Evolutionary conservation across 2,113 vertebrate genomes (phyloP), one percentile per base, ranked within the genome.

Genomic region (Corvus moneduloides): DNA sequence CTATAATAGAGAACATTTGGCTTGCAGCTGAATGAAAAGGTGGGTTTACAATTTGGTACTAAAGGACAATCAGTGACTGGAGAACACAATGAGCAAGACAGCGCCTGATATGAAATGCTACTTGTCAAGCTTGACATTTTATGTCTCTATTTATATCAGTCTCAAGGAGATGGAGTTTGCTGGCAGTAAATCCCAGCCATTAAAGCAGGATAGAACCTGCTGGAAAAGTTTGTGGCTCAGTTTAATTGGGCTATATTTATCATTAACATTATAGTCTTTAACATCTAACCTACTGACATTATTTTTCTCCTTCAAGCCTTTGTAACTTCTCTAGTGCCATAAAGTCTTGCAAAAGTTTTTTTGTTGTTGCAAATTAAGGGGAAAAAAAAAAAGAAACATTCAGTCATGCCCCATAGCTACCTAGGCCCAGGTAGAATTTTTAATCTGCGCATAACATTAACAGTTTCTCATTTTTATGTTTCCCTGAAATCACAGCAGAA

Each of bases 111-210:
- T 37, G 68, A 95, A 96, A 87, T 66, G 84, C 59, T 84, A 5
- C 77, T 87, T 94, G 87, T 84, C 92, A 93, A 84, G 55, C 46
- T 62, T 89, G 81, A 93, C 77, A 91, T 91, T 95, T 87, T 73
- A 84, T 76, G 43, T 84, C 77, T 94, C 44, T 58, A 91, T 89
- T 93, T 95, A 61, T 89, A 94, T 74, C 77, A 64, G 15, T 71
- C 69, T 84, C 78, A 59, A 81, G 73, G 87, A 94, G 81, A 73
- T 32, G 37, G 77, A 87, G 73, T 71, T 91, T 87, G 46, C 81
- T 87, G 73, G 81, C 84, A 91, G 84, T 77, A 94, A 94, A 95
- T 91, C 67, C 48, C 64, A 87, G 77, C 68, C 59, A 84, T 84
- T 89, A 93, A 81, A 87, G 77, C 84, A 84, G 73, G 63, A 84